phyloP scores from a whole-genome alignment of 1,140 invertebrate species.

The Drosophila sucinea region DNA sequence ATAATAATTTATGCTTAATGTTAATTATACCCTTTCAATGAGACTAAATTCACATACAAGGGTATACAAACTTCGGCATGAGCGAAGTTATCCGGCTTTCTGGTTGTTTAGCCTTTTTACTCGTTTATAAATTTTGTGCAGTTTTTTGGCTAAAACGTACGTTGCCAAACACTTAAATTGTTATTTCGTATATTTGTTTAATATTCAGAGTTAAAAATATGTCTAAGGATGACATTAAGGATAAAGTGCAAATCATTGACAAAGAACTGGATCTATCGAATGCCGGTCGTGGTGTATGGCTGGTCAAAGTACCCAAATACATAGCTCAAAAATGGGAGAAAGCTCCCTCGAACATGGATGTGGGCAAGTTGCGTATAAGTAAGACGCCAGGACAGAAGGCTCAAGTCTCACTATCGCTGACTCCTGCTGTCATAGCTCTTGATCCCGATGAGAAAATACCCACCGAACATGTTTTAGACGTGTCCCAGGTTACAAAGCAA shows the following conservation, averaged over 20 bases:
- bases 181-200: neutral
- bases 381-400: slow-evolving; percentile 85
- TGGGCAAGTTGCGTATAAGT: slow-evolving; percentile 85
- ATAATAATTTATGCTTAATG: too few species aligned
- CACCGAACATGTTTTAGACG: slow-evolving; percentile 93
- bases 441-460: slow-evolving; percentile 81
- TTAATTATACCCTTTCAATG: too few species aligned
- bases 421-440: slow-evolving; percentile 83
- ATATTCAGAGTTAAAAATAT: slow-evolving; percentile 40
- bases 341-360: slow-evolving; percentile 88
- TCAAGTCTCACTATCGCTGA: slow-evolving; percentile 85
- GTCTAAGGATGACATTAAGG: slow-evolving; percentile 77
- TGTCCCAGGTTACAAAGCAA: slow-evolving; percentile 94
- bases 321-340: slow-evolving; percentile 92
- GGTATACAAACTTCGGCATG: too few species aligned
- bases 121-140: neutral
- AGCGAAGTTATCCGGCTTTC: too few species aligned
- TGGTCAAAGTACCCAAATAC: slow-evolving; percentile 98
- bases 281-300: slow-evolving; percentile 94
- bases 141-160: neutral
- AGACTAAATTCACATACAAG: too few species aligned
- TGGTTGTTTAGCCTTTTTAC: too few species aligned
- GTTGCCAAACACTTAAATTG: too few species aligned
- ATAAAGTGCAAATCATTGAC: slow-evolving; percentile 83
- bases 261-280: slow-evolving; percentile 94